Percentiles rank a stretch among this genome's conserved stretches.
phyloP scores from a whole-genome alignment of 2,113 vertebrate genomes.

The Astur gentilis region DNA sequence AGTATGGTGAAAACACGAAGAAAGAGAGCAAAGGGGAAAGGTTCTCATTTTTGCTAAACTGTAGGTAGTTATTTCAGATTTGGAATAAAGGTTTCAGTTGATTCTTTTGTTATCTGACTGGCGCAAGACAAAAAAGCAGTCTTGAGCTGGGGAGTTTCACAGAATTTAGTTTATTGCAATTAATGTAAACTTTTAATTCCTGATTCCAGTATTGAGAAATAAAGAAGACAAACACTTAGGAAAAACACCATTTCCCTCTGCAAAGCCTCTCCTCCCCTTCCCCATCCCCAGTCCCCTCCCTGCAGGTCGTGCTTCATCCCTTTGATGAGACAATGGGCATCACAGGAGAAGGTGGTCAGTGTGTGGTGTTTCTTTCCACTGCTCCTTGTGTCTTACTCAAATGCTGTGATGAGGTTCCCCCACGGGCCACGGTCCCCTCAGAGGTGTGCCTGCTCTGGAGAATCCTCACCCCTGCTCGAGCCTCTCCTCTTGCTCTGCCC shows the following conservation, averaged over 20 bases:
- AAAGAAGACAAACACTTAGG: background rate
- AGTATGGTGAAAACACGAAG: background rate
- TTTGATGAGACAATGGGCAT: background rate
- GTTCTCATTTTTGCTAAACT: background rate
- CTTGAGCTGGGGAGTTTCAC: background rate
- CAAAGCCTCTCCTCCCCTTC: background rate
- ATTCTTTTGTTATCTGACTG: background rate
- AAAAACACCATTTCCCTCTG: background rate
- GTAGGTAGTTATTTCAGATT: background rate
- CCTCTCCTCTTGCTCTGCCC: background rate
- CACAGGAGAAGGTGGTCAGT: background rate
- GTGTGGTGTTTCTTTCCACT: background rate
- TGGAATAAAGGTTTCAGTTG: background rate
- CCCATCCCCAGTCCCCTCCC: background rate
- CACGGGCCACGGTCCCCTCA: background rate
- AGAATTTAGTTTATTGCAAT: background rate
- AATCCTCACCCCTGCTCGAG: background rate
- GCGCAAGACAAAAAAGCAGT: fast-evolving
- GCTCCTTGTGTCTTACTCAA: background rate
- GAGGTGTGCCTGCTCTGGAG: background rate
- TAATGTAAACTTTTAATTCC: background rate
- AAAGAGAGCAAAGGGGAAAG: background rate
- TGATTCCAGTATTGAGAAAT: background rate
- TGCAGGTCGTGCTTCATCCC: background rate
- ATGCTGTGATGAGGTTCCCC: background rate